Evolutionary conservation across 2,797 vertebrate genomes (phyloP), one percentile per base, ranked within the genome.

Genomic region (Channallabes apus): DNA sequence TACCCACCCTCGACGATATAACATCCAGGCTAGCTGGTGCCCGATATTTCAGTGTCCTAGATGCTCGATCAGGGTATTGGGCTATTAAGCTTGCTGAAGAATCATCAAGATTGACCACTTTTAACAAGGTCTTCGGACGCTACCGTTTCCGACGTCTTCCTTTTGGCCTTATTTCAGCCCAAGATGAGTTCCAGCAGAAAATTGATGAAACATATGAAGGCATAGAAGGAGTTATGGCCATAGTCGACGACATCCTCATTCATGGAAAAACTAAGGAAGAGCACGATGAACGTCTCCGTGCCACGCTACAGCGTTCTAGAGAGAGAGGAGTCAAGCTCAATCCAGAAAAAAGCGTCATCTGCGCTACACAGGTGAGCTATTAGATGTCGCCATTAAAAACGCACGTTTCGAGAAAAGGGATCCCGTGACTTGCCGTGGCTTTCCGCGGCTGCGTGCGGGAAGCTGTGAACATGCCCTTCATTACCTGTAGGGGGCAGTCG

Each of bases 361-460:
- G 88, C 14, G 64, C 82, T 2, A 85, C 73, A 0, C 76, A 86
- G 15, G 85, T 90, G 14, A 86, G 56, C 20, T 91, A 91, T n/a
- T 90, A n/a, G n/a, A n/a, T n/a, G n/a, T n/a, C n/a, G n/a, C n/a
- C n/a, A n/a, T n/a, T n/a, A n/a, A n/a, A n/a, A n/a, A n/a, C n/a
- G n/a, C n/a, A n/a, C n/a, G n/a, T n/a, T n/a, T n/a, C n/a, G n/a
- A n/a, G n/a, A n/a, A n/a, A n/a, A n/a, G n/a, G n/a, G n/a, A n/a
- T n/a, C n/a, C n/a, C n/a, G n/a, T n/a, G n/a, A n/a, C n/a, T n/a
- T n/a, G n/a, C n/a, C n/a, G n/a, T n/a, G n/a, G n/a, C n/a, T n/a
- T n/a, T n/a, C n/a, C n/a, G n/a, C n/a, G n/a, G n/a, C n/a, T n/a
- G n/a, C n/a, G n/a, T n/a, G n/a, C n/a, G n/a, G n/a, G n/a, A n/a